Evolutionary conservation across 53 echinoderm and acorn worm species (phyloP).

Genomic region (Crossaster papposus): DNA sequence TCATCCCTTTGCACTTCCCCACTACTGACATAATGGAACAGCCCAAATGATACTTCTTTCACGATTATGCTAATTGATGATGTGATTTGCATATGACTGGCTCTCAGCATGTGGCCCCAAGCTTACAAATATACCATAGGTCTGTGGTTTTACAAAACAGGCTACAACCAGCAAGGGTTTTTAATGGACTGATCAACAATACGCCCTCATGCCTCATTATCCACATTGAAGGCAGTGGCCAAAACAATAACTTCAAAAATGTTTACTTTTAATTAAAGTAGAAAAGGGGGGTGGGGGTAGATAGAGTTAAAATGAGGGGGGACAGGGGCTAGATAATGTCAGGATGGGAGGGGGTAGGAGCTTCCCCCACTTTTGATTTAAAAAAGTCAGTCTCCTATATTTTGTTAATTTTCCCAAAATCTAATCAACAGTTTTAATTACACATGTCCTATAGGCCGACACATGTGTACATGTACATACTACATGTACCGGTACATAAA

Average conservation of each 20-base stretch:
- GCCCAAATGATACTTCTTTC: slow-evolving; percentile 5
- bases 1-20: background rate
- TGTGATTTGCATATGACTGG: slow-evolving; percentile 37
- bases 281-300: no score
- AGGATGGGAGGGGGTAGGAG: background rate
- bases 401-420: background rate
- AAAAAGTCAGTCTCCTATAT: background rate
- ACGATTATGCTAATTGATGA: slow-evolving; percentile 25
- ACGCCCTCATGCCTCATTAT: slow-evolving; percentile 29
- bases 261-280: slow-evolving; percentile 24
- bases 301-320: background rate
- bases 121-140: background rate
- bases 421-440: background rate
- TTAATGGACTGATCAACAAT: background rate
- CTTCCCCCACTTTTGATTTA: background rate
- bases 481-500: background rate
- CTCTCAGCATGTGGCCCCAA: background rate
- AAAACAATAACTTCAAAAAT: background rate
- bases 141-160: background rate
- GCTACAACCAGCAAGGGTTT: background rate
- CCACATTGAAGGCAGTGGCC: slow-evolving; percentile 5
- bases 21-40: slow-evolving; percentile 6
- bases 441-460: background rate
- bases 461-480: background rate
- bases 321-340: background rate